Base-by-base conservation (phyloP, 2,113 vertebrate species). In the Suricata suricatta region DNA sequence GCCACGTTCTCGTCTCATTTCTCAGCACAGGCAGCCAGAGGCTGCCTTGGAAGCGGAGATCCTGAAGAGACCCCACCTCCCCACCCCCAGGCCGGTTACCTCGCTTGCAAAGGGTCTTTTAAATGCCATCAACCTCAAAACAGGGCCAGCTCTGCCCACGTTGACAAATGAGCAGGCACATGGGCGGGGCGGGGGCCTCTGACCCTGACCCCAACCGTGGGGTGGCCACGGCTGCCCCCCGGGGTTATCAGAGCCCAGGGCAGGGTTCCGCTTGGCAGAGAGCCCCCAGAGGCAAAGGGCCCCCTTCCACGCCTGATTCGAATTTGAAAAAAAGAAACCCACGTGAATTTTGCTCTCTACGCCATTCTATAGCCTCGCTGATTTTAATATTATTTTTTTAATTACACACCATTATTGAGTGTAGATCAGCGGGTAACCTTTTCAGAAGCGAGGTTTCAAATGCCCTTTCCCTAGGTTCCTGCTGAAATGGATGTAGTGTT, bases 271-370 rank as follows among this genome's bases (percentile, higher is more conserved):
- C 8, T 7, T 38, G n/a, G 77, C 27, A 16, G 19, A 54, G 60
- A n/a, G 4, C 44, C 82, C 7, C 16, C 0, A 0, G 31, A 16
- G 50, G 80, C 72, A 3, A 2, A 5, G 7, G 0, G 1, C 23
- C 7, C 35, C 38, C 77, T 50, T 38, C 38, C 6, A 0, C 0
- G 0, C 31, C 16, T 33, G 66, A 44, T 7, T 16, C 0, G 0
- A 71, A 74, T 47, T 33, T 72, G 54, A 9, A 64, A 64, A 47
- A 41, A 29, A 52, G 17, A 54, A 50, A 50, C 2, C 1, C 29
- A 9, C 25, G 23, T 2, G 77, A 1, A 7, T 44, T 84, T 21
- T 50, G 21, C 79, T 52, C n/a, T 52, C 60, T 2, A 0, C 7
- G 29, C 57, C 57, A 2, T 29, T 35, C 71, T 3, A 10, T 6